Conservation (phyloP, 2,797 vertebrate genomes). For the Hapalemur alaotrensis region DNA sequence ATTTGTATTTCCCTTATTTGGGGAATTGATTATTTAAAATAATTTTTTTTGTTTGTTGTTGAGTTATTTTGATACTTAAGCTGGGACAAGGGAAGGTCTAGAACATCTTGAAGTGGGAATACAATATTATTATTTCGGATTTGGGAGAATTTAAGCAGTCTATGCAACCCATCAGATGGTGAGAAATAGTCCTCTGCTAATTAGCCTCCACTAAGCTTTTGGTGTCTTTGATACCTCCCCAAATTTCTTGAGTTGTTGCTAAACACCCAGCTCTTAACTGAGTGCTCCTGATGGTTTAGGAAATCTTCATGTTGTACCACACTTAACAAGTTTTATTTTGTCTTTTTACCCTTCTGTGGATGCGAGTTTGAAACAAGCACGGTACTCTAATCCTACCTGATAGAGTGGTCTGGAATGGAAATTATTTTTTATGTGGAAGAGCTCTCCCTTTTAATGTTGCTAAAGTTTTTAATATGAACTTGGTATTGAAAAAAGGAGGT, state of each 20-base stretch:
- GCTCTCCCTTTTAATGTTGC: slow-evolving; percentile 56
- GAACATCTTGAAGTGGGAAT: slow-evolving; percentile 56
- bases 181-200: slow-evolving; percentile 37
- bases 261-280: slow-evolving; percentile 43
- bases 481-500: slow-evolving; percentile 56
- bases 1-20: slow-evolving; percentile 45
- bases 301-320: slow-evolving; percentile 48
- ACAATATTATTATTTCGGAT: slow-evolving; percentile 31
- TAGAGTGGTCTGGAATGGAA: slow-evolving; percentile 47
- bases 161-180: slow-evolving; percentile 55
- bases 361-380: slow-evolving; percentile 57
- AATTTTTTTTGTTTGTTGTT: slow-evolving; percentile 48
- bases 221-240: slow-evolving; percentile 3
- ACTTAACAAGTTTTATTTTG: slow-evolving; percentile 50
- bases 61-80: slow-evolving; percentile 62
- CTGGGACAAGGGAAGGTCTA: slow-evolving; percentile 52
- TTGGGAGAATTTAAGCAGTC: slow-evolving; percentile 66
- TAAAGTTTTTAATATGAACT: slow-evolving; percentile 57
- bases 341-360: slow-evolving; percentile 6
- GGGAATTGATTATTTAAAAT: slow-evolving; percentile 49
- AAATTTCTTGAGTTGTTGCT: slow-evolving; percentile 9
- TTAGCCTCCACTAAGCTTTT: slow-evolving; percentile 20
- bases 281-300: slow-evolving; percentile 50
- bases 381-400: slow-evolving; percentile 62
- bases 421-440: slow-evolving; percentile 55